Evolutionary conservation across 2,113 vertebrate species (phyloP).

Genomic region (Psettodes erumei): DNA sequence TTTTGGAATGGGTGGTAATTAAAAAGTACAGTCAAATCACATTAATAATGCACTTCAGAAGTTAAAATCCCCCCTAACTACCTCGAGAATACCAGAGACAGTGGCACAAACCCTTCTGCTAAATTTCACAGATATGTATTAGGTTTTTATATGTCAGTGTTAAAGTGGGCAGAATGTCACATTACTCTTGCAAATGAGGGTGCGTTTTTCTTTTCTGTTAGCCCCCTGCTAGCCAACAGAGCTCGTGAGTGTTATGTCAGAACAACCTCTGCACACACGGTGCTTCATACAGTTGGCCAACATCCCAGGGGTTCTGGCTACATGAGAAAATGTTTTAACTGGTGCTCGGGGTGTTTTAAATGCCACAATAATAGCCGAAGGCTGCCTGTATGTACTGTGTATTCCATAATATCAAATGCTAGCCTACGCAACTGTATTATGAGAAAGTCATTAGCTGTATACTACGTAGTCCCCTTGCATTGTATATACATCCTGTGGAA

Average conservation of each 20-base stretch:
- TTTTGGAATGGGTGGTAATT: slow-evolving; percentile 73
- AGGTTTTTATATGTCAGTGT: slow-evolving; percentile 79
- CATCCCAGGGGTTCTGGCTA: slow-evolving; percentile 38
- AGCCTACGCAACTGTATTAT: slow-evolving; percentile 67
- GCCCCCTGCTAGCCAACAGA: slow-evolving; percentile 22
- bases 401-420: slow-evolving; percentile 58
- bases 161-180: slow-evolving; percentile 78
- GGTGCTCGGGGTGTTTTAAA: slow-evolving; percentile 35
- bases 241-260: slow-evolving; percentile 30
- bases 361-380: slow-evolving; percentile 38
- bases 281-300: slow-evolving; percentile 69
- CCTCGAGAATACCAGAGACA: slow-evolving; percentile 72
- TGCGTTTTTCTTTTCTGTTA: slow-evolving; percentile 19
- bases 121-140: slow-evolving; percentile 83
- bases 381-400: slow-evolving; percentile 47
- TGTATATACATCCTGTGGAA: slow-evolving; percentile 73
- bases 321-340: slow-evolving; percentile 28
- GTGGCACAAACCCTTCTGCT: slow-evolving; percentile 82
- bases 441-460: slow-evolving; percentile 65
- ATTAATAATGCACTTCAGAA: slow-evolving; percentile 74
- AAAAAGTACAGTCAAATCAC: slow-evolving; percentile 69
- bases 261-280: slow-evolving; percentile 63
- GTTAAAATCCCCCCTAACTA: slow-evolving; percentile 65
- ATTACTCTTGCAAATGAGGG: slow-evolving; percentile 65
- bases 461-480: slow-evolving; percentile 58